A percentile compares a stretch with the other conserved stretches of the same genome.
phyloP scores from a whole-genome alignment of 2,113 vertebrate genomes.

The Chloebia gouldiae region DNA sequence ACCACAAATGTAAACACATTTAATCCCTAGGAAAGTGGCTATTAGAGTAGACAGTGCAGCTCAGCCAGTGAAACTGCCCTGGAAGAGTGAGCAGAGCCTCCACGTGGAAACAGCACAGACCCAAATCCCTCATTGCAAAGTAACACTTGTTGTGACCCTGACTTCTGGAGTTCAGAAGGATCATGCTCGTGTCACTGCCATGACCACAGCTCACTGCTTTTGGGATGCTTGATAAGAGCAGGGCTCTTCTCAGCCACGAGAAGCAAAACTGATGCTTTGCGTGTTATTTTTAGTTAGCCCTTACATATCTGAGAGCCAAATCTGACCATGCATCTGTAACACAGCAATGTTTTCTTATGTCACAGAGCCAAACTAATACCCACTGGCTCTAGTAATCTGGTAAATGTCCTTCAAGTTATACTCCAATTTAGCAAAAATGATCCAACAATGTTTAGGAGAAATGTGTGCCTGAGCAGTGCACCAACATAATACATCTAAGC shows the following conservation, averaged over 20 bases:
- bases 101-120: background rate
- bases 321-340: background rate
- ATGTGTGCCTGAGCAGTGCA: background rate
- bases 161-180: background rate
- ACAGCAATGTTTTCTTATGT: background rate
- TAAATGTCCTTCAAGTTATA: background rate
- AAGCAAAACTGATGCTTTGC: background rate
- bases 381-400: background rate
- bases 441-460: background rate
- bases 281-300: background rate
- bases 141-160: background rate
- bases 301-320: background rate
- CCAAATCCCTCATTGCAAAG: background rate
- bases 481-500: background rate
- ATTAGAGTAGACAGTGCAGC: background rate
- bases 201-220: accelerated
- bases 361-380: background rate
- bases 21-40: conserved; percentile 9
- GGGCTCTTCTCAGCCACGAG: background rate
- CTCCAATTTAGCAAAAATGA: background rate
- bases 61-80: background rate
- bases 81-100: background rate
- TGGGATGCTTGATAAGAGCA: background rate
- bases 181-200: accelerated
- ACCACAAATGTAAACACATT: conserved; percentile 34